Evolutionary conservation across 1,140 invertebrate genomes (phyloP), one percentile per base, ranked within the genome.

Genomic region (Lethrus apterus): DNA sequence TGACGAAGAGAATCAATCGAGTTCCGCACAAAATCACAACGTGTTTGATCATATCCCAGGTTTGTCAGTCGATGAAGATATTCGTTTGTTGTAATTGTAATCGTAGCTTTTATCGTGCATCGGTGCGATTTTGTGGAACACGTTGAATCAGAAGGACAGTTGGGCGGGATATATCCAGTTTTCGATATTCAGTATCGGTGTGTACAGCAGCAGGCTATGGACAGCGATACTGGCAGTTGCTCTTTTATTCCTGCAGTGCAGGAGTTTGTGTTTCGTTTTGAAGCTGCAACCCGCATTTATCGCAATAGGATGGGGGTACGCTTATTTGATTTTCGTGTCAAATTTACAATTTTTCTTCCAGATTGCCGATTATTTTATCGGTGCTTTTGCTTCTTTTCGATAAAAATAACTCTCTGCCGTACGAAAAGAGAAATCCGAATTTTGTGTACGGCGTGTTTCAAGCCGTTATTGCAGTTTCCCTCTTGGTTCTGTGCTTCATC

Each of bases 11-110:
- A 51, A 84, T 83, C 55, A 81, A 76, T 48, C 77, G 80, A 49
- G 73, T 92, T 58, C 90, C 90, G 10, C 91, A 95, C 65, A 76
- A 77, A 51, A 79, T 92, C 43, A 91, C 89, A 0, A 65, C 84
- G 14, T 86, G 77, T 57, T 70, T 93, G 15, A 70, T 89, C 40
- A 57, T 89, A 2, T 83, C 88, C 31, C 92, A 96, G 76, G 79
- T 89, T 71, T n/a, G n/a, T n/a, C n/a, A 62, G 58, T 59, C n/a
- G n/a, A n/a, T n/a, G n/a, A n/a, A n/a, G n/a, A n/a, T n/a, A n/a
- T n/a, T n/a, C n/a, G n/a, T n/a, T 53, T 34, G 3, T 34, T 34
- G 4, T 34, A 14, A 15, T 44, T 44, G 46, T 46, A n/a, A 11
- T 57, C 52, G 50, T 52, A 80, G 75, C 58, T 78, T 9, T 58